Evolutionary conservation across 1,140 invertebrate genomes (phyloP).

Genomic region (Ganaspis sp.): DNA sequence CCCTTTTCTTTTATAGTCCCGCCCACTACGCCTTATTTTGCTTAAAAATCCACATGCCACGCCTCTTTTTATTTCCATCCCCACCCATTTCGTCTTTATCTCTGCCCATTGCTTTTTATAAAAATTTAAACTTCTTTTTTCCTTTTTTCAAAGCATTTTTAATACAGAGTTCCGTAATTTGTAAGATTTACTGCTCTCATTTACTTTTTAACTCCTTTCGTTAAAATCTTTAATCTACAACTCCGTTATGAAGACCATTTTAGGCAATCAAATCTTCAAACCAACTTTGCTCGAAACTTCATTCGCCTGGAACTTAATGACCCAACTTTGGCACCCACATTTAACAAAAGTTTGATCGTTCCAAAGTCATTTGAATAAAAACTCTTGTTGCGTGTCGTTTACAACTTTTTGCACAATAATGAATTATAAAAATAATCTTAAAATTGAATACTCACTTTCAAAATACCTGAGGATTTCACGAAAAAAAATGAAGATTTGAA

Average conservation of each 20-base stretch:
- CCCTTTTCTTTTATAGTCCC: no score
- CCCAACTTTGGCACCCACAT: not conserved
- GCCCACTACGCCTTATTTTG: no score
- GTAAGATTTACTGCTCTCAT: no score
- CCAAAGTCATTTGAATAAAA: not conserved
- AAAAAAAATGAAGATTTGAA: not conserved
- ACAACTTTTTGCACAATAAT: not conserved
- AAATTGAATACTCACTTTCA: not conserved
- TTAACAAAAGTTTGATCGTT: slow-evolving; percentile 14
- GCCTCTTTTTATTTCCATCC: no score
- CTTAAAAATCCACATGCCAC: no score
- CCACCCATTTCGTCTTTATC: no score
- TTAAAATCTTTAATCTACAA: not conserved
- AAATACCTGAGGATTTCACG: not conserved
- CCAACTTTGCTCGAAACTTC: slow-evolving; percentile 4
- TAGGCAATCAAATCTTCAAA: slow-evolving; percentile 16
- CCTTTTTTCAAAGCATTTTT: no score
- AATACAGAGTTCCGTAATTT: no score
- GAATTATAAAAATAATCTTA: not conserved
- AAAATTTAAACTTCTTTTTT: no score
- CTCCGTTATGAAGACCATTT: slow-evolving; percentile 20
- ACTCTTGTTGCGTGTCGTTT: not conserved
- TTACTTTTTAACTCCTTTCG: no score
- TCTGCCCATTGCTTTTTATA: no score
- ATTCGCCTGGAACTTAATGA: not conserved